Evolutionary conservation across 2,888 invertebrate species (phyloP), one percentile per base, ranked within the genome.

Genomic region (Polydesmus complanatus): DNA sequence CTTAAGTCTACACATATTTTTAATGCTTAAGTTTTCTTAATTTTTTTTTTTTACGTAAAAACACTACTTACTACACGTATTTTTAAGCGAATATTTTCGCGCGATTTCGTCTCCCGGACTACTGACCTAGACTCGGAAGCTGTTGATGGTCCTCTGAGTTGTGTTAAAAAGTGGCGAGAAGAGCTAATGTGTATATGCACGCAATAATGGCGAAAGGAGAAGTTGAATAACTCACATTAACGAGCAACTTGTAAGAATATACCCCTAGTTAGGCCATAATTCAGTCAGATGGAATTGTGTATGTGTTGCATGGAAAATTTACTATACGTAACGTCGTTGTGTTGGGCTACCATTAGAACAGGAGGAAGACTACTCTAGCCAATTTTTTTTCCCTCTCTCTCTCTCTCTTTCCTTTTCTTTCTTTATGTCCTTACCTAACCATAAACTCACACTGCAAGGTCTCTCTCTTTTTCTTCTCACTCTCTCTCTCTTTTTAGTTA

Each of bases 211-310:
- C 5, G 51, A 51, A 51, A 51, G 22, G 19, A 51, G 19, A 51
- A 51, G 51, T 51, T 51, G 51, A 51, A 51, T 51, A 51, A 51
- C 51, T 8, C 8, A 21, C 22, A 51, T 51, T 51, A 21, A 51
- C 22, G 51, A 22, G 51, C 51, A n/a, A 51, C 22, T 51, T 51
- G n/a, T 51, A 51, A 51, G 22, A 58, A 58, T 51, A 52, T 58
- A 37, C 27, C 58, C 52, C 58, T 58, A 50, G 58, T 58, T 58
- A 58, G 58, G 58, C 58, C 26, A 58, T 58, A 58, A 58, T 58
- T 58, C 58, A 58, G 58, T 18, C 14, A 14, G 37, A 37, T 37
- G 14, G 37, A 37, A 37, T 37, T 37, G 37, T 37, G 37, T 37
- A 14, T 37, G 37, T 37, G 37, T 37, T 37, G 37, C 37, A 37